A percentile compares a stretch with the other conserved stretches of the same genome.
Conservation (phyloP, 2,113 vertebrate genomes). For the Odocoileus virginianus region DNA sequence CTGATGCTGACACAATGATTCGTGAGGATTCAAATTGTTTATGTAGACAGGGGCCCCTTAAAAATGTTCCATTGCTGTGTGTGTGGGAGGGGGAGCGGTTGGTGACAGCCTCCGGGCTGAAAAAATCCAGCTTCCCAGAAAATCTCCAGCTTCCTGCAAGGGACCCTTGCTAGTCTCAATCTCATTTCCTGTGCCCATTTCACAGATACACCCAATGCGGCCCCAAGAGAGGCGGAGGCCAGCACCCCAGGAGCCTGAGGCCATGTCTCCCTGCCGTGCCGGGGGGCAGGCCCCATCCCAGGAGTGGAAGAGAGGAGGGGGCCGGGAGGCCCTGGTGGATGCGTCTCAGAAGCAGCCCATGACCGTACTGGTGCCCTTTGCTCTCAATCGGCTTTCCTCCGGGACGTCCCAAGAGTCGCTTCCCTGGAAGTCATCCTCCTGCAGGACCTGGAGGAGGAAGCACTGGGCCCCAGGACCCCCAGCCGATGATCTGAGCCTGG, state of each 20-base stretch:
- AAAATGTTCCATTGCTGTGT: fast-evolving
- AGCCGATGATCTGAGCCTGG: no score
- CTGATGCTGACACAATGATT: fast-evolving
- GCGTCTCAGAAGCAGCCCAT: neutral
- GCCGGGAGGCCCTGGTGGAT: neutral
- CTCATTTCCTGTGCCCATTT: neutral
- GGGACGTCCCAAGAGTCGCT: neutral
- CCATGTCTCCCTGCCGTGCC: neutral
- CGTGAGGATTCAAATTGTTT: neutral
- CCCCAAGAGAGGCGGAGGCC: neutral
- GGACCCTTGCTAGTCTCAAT: neutral
- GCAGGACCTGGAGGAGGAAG: no score
- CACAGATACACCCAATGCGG: neutral
- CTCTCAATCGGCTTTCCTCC: fast-evolving
- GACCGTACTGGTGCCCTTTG: fast-evolving
- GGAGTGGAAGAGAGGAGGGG: neutral
- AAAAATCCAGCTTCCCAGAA: no score
- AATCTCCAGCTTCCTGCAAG: neutral
- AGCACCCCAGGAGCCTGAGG: neutral
- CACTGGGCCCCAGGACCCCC: neutral
- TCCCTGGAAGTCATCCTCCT: neutral
- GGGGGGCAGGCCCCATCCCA: fast-evolving
- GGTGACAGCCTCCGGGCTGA: neutral
- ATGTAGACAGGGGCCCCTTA: no score
- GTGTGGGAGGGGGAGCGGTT: neutral